Evolutionary conservation across 1,140 invertebrate genomes (phyloP).

Genomic region (Wiebesia pumilae): DNA sequence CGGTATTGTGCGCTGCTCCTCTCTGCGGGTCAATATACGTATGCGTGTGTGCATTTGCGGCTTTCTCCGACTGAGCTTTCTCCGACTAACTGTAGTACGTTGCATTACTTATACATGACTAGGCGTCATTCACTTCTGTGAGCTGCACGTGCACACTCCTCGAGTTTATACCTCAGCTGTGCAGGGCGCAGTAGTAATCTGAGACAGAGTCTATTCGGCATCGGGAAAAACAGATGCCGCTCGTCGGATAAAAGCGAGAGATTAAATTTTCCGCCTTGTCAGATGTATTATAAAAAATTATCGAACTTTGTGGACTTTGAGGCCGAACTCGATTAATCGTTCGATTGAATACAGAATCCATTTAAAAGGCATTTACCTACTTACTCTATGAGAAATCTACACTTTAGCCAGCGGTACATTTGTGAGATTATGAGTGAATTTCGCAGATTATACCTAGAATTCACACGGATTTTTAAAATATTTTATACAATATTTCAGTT

Average conservation of each 20-base stretch:
- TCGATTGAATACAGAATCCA: too few species aligned
- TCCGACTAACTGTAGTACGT: background rate
- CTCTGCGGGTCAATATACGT: constrained; percentile 49
- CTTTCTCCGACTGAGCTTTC: constrained; percentile 10
- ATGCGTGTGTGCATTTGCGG: background rate
- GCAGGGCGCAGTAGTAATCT: too few species aligned
- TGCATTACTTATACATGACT: constrained; percentile 44
- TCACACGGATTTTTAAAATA: too few species aligned
- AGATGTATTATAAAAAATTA: background rate
- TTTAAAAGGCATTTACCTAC: too few species aligned
- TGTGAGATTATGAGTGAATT: too few species aligned
- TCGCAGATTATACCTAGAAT: too few species aligned
- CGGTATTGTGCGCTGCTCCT: constrained; percentile 35
- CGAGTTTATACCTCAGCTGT: constrained; percentile 22
- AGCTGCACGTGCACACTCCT: background rate
- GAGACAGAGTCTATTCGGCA: background rate
- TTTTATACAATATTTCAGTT: too few species aligned
- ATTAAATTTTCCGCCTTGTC: background rate
- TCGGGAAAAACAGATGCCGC: constrained; percentile 19
- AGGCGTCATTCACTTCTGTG: constrained; percentile 10
- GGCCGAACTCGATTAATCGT: background rate
- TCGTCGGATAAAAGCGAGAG: background rate
- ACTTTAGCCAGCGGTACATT: too few species aligned
- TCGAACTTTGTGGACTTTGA: background rate
- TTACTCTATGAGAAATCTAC: too few species aligned